These are phyloP conservation scores for Heliconius hewitsoni DNA, from an alignment of 1,140 invertebrate genomes.

Conservation along the genomic window DNA sequence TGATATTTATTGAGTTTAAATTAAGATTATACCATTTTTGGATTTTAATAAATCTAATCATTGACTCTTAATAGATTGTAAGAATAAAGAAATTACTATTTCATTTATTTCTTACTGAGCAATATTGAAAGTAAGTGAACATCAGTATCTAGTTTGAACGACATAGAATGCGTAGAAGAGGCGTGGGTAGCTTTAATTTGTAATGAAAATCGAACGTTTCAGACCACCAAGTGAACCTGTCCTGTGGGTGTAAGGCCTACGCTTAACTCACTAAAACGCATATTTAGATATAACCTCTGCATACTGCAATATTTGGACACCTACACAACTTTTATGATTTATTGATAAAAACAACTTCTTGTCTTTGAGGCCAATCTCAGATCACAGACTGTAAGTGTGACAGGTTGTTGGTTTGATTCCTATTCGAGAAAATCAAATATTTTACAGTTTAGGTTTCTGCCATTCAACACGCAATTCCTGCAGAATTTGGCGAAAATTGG, in stretches of 20 bases:
- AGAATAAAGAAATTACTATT: background rate
- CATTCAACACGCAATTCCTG: too few relatives aligned
- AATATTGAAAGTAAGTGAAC: slow-evolving; percentile 55
- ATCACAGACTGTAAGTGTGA: too few relatives aligned
- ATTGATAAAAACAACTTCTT: slow-evolving; percentile 36
- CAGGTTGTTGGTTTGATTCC: too few relatives aligned
- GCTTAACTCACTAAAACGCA: slow-evolving; percentile 42
- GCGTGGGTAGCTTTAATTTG: slow-evolving; percentile 73
- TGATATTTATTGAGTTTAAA: too few relatives aligned
- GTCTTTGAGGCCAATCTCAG: too few relatives aligned
- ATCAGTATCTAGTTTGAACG: slow-evolving; percentile 27
- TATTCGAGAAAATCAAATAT: too few relatives aligned
- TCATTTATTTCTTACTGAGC: background rate
- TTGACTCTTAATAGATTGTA: background rate
- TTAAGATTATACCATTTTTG: background rate
- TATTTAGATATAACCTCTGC: slow-evolving; percentile 27
- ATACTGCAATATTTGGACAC: slow-evolving; percentile 50
- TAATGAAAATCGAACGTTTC: slow-evolving; percentile 76
- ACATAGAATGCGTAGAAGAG: slow-evolving; percentile 41
- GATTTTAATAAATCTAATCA: background rate
- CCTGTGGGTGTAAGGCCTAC: slow-evolving; percentile 71
- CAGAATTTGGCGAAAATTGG: too few relatives aligned
- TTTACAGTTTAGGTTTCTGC: too few relatives aligned
- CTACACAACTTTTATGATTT: slow-evolving; percentile 60
- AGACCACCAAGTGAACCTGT: slow-evolving; percentile 66